Evolutionary conservation across 1,140 invertebrate species (phyloP), one percentile per base, ranked within the genome.

Genomic region (Belonocnema kinseyi): DNA sequence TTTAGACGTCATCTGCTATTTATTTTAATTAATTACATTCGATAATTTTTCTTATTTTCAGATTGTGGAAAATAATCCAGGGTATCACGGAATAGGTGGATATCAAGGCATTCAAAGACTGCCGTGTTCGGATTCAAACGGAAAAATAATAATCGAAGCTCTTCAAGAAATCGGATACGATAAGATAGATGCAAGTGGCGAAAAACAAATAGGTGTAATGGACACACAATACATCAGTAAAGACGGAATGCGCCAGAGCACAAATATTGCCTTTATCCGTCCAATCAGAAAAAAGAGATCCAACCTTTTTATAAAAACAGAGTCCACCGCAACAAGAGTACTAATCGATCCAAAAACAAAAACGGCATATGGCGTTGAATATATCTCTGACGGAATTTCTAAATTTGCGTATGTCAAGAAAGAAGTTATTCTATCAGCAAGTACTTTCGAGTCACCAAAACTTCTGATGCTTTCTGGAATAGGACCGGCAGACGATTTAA

Each of bases 281-380:
- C 95, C 96, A 1, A 94, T 95, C 58, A 90, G 95, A 50, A 85
- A 93, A 17, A 93, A 94, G 77, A 89, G 97, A 51, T 86, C 87
- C 1, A 98, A 98, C 89, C 89, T 98, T 21, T 91, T 92, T 71
- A 92, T 97, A 1, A 88, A 94, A 50, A 95, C 94, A 1, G 92
- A 95, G 73, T 93, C 96, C 0, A 93, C 95, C 61, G 96, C 94
- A 0, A 95, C 93, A 0, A 94, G 93, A 85, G 86, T 98, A 5
- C 85, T 97, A 1, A 95, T 98, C 81, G 94, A 98, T 89, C 91
- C 91, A 0, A 78, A 90, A 10, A 94, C 93, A 1, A 96, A 95
- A 86, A 88, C 88, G 56, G 96, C 96, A 1, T 92, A 92, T 74
- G 96, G 96, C 2, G 93, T 97, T 3, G 93, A 94, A 84, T 95